These are phyloP conservation scores for Micromussa lordhowensis DNA, from an alignment of 92 coral and sea anemone genomes.

Conservation along the genomic window DNA sequence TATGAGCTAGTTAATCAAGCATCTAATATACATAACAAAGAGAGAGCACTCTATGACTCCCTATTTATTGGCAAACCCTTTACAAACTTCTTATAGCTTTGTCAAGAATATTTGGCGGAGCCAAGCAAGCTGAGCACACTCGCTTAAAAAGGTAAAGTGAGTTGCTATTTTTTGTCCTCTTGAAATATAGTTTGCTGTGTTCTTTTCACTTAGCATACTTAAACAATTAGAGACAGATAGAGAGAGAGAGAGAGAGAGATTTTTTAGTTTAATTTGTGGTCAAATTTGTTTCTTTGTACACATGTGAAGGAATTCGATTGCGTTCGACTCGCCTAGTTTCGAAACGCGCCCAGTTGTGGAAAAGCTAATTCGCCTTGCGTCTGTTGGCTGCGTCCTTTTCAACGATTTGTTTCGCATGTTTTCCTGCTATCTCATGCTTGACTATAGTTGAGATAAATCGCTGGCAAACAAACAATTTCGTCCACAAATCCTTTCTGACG, in stretches of 20 bases:
- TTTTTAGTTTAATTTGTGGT: not conserved
- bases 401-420: slow-evolving; percentile 25
- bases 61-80: slow-evolving; percentile 85
- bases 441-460: slow-evolving; percentile 33
- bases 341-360: not conserved
- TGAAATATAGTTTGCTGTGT: slow-evolving; percentile 38
- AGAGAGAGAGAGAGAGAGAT: not conserved
- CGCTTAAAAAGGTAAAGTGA: slow-evolving; percentile 40
- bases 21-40: slow-evolving; percentile 84
- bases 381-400: slow-evolving; percentile 2
- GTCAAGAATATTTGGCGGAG: slow-evolving; percentile 43
- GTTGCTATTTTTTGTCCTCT: slow-evolving; percentile 27
- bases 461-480: slow-evolving; percentile 55
- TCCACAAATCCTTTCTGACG: slow-evolving; percentile 47
- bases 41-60: slow-evolving; percentile 56
- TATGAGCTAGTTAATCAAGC: slow-evolving; percentile 77
- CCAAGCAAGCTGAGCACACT: slow-evolving; percentile 30
- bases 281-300: not conserved
- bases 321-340: slow-evolving; percentile 13
- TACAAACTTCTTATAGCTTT: slow-evolving; percentile 47
- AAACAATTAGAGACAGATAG: slow-evolving; percentile 23
- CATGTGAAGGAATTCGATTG: slow-evolving; percentile 47
- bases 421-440: slow-evolving; percentile 51
- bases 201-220: slow-evolving; percentile 36
- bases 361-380: slow-evolving; percentile 1